Evolutionary conservation across 2,888 invertebrate species (phyloP), one percentile per base, ranked within the genome.

Genomic region (Himalopsyche anomala): DNA sequence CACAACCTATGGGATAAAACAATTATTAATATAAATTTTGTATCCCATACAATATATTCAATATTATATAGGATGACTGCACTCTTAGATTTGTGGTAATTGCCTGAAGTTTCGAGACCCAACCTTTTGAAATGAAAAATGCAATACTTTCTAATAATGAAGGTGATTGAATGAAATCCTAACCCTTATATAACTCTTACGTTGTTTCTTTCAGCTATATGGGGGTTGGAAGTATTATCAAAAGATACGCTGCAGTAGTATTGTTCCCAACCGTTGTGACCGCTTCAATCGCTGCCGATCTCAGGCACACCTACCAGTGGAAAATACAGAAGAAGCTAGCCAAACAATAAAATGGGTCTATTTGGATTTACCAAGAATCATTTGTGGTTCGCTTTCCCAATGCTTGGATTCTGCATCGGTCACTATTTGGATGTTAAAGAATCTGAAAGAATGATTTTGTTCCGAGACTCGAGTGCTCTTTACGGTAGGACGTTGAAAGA

Each of bases 391-490:
- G 90, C 91, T 0, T 62, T 96, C 0, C 96, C 96, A 0, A 0
- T 94, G 0, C 89, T 92, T 45, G 96, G 96, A 0, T 94, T 90
- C 89, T 90, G 91, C 2, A 87, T 96, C 84, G 97, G 97, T 1
- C 92, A 93, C 89, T 95, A 91, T 89, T 89, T 97, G 84, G 96
- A 97, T 90, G 91, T 92, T 6, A 92, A 94, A 89, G 97, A 97
- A 92, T 95, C 95, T 0, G 92, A 95, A 87, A 94, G 97, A 85
- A 94, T 97, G 95, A 93, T 94, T 0, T 91, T 91, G 89, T 98
- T 95, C 91, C 94, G 97, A 87, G 97, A 98, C 90, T 97, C 96
- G 90, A 97, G 97, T 90, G 94, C 95, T 82, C 91, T 98, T 62
- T 98, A 95, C 90, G 96, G 96, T 38, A 93, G 95, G 86, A 91